Evolutionary conservation across 2,113 vertebrate genomes (phyloP), one percentile per base, ranked within the genome.

Genomic region (Anolis carolinensis): DNA sequence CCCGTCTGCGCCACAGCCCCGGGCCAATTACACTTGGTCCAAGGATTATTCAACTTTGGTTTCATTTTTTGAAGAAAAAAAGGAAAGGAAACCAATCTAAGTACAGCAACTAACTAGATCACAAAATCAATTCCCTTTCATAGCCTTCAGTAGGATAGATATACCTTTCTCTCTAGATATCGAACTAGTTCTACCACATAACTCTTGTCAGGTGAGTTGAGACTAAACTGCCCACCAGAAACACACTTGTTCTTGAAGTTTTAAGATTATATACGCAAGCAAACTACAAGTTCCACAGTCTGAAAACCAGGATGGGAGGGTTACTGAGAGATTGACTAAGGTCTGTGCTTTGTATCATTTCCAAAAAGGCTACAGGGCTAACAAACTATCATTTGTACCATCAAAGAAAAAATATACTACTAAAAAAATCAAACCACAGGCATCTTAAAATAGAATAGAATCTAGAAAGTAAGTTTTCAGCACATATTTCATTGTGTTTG

Each of bases 1-100:
- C n/a, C n/a, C n/a, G n/a, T n/a, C n/a, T n/a, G n/a, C n/a, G n/a
- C n/a, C n/a, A n/a, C n/a, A n/a, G n/a, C n/a, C n/a, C n/a, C n/a
- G n/a, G n/a, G n/a, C n/a, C n/a, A n/a, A n/a, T 67, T 30, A 30
- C 25, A 68, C 2, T n/a, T 2, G n/a, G 13, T 27, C 13, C 32
- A 59, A 14, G 27, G 32, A 88, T 79, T 82, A 86, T 63, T n/a
- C 83, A 25, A 20, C 11, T 34, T 5, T 82, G 20, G 83, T 30
- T 30, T 87, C 27, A 16, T 84, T 72, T 23, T 9, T 80, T 59
- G 13, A 18, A 18, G 55, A 18, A 4, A 18, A 18, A 18, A 14
- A 59, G 11, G 18, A 59, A 2, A 68, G 9, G 9, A 68, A 30
- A 3, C 1, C 80, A 80, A 1, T 76, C 1, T 5, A 88, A 44